Conservation (phyloP, 2,888 invertebrate species). For the Taphrorychus bicolor region DNA sequence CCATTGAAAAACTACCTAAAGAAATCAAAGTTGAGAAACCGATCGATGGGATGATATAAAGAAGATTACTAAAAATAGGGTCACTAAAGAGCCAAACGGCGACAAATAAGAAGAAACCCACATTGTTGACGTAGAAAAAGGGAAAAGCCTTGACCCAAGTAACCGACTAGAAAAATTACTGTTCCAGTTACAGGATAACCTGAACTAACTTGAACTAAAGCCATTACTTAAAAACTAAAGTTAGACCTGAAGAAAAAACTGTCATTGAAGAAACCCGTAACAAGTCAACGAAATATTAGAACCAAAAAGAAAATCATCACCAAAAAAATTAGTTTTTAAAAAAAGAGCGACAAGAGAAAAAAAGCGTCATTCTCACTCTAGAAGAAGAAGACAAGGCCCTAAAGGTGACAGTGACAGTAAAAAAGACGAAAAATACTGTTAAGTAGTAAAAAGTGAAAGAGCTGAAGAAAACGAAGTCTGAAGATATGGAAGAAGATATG, state of each 20-base stretch:
- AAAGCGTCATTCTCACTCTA: constrained; percentile 61
- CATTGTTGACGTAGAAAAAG: constrained; percentile 52
- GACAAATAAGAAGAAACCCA: constrained; percentile 55
- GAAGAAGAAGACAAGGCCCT: constrained; percentile 57
- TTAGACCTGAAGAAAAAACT: constrained; percentile 40
- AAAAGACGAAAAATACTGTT: constrained; percentile 41
- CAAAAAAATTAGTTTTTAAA: constrained; percentile 57
- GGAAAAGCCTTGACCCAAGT: constrained; percentile 50
- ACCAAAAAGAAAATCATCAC: constrained; percentile 58
- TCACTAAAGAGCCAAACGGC: constrained; percentile 57
- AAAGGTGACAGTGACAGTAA: constrained; percentile 55
- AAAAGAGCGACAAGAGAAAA: constrained; percentile 58
- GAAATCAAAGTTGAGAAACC: constrained; percentile 47
- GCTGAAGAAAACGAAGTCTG: constrained; percentile 47
- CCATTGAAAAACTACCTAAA: constrained; percentile 48
- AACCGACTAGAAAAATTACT: constrained; percentile 47
- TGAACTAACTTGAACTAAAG: constrained; percentile 11
- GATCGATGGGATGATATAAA: constrained; percentile 49
- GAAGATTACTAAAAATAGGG: constrained; percentile 48
- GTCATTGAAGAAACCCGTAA: constrained; percentile 48
- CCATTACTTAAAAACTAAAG: constrained; percentile 39
- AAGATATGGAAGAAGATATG: constrained; percentile 54
- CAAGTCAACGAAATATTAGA: constrained; percentile 42
- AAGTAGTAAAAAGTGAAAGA: no score
- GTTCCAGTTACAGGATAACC: constrained; percentile 45